phyloP scores from a whole-genome alignment of 2,888 invertebrate genomes.

The Torymus tubicola region DNA sequence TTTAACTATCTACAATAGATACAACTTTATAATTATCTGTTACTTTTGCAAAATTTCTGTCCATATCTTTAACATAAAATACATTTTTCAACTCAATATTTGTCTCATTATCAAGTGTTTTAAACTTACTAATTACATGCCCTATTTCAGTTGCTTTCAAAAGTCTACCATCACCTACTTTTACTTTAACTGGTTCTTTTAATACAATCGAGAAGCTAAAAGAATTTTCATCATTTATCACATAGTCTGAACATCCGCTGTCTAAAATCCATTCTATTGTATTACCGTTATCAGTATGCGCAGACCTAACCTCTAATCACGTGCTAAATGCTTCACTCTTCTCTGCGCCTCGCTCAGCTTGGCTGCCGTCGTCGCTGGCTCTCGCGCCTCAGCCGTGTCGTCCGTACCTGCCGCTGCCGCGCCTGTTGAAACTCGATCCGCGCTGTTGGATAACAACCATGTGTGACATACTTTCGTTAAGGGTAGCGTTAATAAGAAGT shows the following conservation, averaged over 20 bases:
- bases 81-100: too few relatives aligned
- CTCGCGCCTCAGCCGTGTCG: slow-evolving; percentile 16
- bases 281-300: background rate
- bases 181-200: too few relatives aligned
- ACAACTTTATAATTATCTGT: background rate
- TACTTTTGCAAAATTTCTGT: background rate
- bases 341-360: background rate
- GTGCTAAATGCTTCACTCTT: too few relatives aligned
- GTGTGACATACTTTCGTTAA: too few relatives aligned
- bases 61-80: slow-evolving; percentile 2
- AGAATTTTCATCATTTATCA: background rate
- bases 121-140: too few relatives aligned
- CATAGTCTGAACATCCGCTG: background rate
- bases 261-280: background rate
- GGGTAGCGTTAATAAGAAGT: too few relatives aligned
- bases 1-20: background rate
- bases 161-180: too few relatives aligned
- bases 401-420: slow-evolving; percentile 1
- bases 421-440: background rate
- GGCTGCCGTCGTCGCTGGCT: background rate
- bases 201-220: background rate
- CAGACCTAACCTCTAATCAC: background rate
- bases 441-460: slow-evolving; percentile 12
- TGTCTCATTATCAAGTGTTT: background rate
- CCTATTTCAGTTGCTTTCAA: too few relatives aligned